These are phyloP conservation scores for Syngnathus floridae DNA, from an alignment of 2,113 vertebrate species.

Conservation along the genomic window DNA sequence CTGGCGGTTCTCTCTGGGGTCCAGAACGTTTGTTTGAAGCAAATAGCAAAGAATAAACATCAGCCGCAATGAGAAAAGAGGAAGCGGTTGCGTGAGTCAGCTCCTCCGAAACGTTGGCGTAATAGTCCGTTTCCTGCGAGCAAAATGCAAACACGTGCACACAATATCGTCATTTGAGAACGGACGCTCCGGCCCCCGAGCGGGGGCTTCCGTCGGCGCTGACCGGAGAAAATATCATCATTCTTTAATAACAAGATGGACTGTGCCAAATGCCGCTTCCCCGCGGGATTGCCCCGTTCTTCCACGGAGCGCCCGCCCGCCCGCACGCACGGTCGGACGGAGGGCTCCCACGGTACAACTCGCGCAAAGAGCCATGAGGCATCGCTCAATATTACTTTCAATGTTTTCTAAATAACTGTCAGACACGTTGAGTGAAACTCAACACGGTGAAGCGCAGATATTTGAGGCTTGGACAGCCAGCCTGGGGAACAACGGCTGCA, in stretches of 20 bases:
- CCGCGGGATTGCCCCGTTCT: constrained; percentile 29
- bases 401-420: constrained; percentile 53
- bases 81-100: constrained; percentile 18
- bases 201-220: constrained; percentile 49
- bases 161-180: constrained; percentile 43
- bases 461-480: constrained; percentile 11
- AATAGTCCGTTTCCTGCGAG: constrained; percentile 6
- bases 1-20: constrained; percentile 12
- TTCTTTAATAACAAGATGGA: constrained; percentile 63
- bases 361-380: constrained; percentile 25
- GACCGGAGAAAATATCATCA: constrained; percentile 58
- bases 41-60: constrained; percentile 24
- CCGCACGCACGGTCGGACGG: too few relatives aligned
- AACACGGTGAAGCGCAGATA: constrained; percentile 13
- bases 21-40: constrained; percentile 11
- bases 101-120: constrained; percentile 23
- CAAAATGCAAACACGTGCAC: constrained; percentile 14
- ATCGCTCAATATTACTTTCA: constrained; percentile 34
- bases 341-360: constrained; percentile 33
- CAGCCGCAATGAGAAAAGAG: background rate
- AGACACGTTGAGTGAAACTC: constrained; percentile 19
- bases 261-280: constrained; percentile 54
- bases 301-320: constrained; percentile 34
- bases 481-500: background rate
- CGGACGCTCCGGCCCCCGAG: constrained; percentile 43